Evolutionary conservation across 2,797 vertebrate genomes (phyloP).

Genomic region (Sitta carolinensis): DNA sequence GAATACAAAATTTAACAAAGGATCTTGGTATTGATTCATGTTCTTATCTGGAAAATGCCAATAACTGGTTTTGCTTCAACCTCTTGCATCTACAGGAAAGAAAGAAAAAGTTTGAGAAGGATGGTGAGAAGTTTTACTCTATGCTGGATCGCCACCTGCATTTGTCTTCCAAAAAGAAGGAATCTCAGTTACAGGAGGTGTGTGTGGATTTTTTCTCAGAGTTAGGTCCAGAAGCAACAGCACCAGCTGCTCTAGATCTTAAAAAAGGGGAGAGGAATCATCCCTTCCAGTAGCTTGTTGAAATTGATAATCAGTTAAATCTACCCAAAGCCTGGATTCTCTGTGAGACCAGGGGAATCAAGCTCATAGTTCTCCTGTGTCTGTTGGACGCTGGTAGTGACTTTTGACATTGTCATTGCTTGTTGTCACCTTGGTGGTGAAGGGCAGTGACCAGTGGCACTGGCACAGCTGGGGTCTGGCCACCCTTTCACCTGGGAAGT

Average conservation of each 20-base stretch:
- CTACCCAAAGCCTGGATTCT: background rate
- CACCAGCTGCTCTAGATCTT: background rate
- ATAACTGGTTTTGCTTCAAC: background rate
- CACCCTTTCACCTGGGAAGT: background rate
- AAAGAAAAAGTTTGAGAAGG: conserved; percentile 97
- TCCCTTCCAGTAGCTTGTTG: background rate
- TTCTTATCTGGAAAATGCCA: background rate
- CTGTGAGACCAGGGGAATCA: background rate
- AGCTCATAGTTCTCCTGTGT: background rate
- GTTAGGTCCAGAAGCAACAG: background rate
- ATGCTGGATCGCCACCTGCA: conserved; percentile 92
- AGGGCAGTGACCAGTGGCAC: background rate
- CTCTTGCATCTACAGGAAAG: conserved; percentile 81
- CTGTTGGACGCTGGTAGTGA: background rate
- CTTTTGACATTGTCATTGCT: background rate
- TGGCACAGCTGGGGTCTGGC: background rate
- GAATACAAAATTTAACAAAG: background rate
- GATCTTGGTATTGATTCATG: background rate
- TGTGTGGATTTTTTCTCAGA: background rate
- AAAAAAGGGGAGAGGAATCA: background rate
- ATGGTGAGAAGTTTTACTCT: conserved; percentile 95
- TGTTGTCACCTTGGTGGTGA: background rate
- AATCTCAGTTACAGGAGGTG: conserved; percentile 93
- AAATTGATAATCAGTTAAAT: background rate
- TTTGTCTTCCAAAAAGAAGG: conserved; percentile 96